These are phyloP conservation scores for Todiramphus saurophagus DNA, from an alignment of 2,113 vertebrate species.

Conservation along the genomic window DNA sequence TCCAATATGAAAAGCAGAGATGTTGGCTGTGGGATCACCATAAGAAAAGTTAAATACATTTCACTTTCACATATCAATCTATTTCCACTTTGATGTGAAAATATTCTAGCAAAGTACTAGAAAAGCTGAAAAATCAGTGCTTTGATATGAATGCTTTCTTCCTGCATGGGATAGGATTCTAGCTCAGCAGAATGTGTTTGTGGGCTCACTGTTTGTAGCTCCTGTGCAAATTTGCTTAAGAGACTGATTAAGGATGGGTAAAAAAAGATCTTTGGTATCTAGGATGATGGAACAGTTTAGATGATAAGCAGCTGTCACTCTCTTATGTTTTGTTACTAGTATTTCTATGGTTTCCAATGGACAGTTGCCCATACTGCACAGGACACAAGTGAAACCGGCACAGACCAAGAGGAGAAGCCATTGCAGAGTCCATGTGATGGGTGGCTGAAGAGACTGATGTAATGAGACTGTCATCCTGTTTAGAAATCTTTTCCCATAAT, in stretches of 20 bases:
- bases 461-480: not conserved
- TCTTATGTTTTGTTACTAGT: not conserved
- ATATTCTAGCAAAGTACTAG: not conserved
- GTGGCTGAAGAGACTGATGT: not conserved
- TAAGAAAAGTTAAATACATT: not conserved
- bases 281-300: not conserved
- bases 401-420: not conserved
- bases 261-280: not conserved
- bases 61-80: not conserved
- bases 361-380: not conserved
- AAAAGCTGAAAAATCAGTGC: not conserved
- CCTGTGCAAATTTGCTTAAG: not conserved
- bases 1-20: not conserved
- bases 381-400: not conserved
- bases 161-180: not conserved
- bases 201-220: not conserved
- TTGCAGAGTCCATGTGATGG: not conserved
- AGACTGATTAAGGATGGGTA: not conserved
- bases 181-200: not conserved
- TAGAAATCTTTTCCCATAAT: not conserved
- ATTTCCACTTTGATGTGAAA: not conserved
- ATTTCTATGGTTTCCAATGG: not conserved
- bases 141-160: not conserved
- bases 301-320: not conserved
- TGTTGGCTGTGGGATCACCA: not conserved